phyloP scores from a whole-genome alignment of 2,113 vertebrate genomes.

The Aythya baeri region DNA sequence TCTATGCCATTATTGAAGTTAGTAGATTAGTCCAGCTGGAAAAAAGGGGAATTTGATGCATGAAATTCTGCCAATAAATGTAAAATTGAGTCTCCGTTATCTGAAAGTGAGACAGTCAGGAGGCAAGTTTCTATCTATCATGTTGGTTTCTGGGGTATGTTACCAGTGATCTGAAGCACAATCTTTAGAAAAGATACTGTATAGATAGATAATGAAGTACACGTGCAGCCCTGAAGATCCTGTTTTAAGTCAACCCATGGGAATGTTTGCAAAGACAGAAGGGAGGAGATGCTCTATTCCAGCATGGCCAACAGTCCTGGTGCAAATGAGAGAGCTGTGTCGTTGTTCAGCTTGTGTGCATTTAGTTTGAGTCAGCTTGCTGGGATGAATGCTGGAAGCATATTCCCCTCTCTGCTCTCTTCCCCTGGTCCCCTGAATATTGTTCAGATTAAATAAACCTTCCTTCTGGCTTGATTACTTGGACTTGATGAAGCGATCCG shows the following conservation, averaged over 20 bases:
- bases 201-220: neutral
- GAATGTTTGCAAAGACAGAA: neutral
- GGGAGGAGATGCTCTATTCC: neutral
- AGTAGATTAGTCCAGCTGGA: neutral
- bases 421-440: neutral
- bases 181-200: neutral
- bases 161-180: neutral
- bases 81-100: neutral
- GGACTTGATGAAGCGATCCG: neutral
- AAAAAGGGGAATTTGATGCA: neutral
- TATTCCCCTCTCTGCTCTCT: accelerated
- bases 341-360: neutral
- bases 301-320: neutral
- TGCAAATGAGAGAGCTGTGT: neutral
- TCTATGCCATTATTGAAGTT: neutral
- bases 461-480: neutral
- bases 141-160: neutral
- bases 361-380: neutral
- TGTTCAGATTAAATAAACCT: neutral
- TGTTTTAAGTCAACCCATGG: neutral
- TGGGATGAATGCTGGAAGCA: neutral
- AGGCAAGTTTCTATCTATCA: neutral
- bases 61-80: neutral
- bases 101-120: neutral
- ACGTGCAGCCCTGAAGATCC: neutral